A percentile compares a stretch with the other conserved stretches of the same genome.
phyloP scores from a whole-genome alignment of 2,888 invertebrate genomes.

The Digitonthophagus gazella region DNA sequence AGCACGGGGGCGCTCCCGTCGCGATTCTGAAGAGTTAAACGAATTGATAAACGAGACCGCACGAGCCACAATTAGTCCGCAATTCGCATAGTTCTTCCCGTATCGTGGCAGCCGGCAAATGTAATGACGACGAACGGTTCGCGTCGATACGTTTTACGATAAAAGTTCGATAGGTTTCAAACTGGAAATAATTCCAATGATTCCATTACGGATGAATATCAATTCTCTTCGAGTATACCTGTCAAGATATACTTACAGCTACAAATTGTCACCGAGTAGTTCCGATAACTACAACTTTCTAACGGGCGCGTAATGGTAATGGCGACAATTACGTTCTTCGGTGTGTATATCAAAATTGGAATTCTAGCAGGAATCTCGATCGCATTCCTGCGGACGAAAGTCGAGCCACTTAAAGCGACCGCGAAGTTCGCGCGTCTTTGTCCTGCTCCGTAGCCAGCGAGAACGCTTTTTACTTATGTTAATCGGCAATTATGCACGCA shows the following conservation, averaged over 20 bases:
- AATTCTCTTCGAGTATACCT: neutral
- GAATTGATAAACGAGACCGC: neutral
- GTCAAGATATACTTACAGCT: neutral
- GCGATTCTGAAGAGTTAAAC: neutral
- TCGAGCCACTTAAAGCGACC: neutral
- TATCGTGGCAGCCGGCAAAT: neutral
- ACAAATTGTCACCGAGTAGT: neutral
- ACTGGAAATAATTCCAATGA: neutral
- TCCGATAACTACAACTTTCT: neutral
- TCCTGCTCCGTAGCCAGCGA: slow-evolving; percentile 2
- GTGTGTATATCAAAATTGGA: neutral
- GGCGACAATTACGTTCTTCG: neutral
- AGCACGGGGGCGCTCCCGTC: neutral
- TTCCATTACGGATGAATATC: neutral
- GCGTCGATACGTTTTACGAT: neutral
- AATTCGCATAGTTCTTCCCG: neutral
- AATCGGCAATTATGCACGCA: slow-evolving; percentile 43
- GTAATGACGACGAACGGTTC: neutral
- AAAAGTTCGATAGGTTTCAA: neutral
- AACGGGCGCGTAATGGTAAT: neutral
- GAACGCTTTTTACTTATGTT: slow-evolving; percentile 15
- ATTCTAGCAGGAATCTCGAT: neutral
- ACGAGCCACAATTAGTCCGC: neutral
- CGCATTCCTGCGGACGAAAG: neutral
- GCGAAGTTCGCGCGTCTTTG: neutral